Conservation (phyloP, 2,113 vertebrate species). For the Phylloscopus whistleri region DNA sequence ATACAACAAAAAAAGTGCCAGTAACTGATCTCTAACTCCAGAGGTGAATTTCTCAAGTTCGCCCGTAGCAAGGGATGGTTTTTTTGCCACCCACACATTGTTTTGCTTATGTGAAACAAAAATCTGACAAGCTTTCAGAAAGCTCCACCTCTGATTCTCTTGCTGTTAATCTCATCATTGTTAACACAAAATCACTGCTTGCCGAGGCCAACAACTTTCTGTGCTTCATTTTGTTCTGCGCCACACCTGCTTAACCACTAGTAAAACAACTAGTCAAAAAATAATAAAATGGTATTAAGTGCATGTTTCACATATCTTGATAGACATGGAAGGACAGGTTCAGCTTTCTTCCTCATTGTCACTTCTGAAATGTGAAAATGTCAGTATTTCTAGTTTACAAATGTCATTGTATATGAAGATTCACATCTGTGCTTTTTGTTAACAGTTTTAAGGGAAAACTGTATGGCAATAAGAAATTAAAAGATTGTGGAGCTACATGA, state of each 20-base stretch:
- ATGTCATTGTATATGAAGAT: fast-evolving
- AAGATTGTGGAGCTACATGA: background rate
- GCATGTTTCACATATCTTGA: background rate
- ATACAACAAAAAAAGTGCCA: background rate
- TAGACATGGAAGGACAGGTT: background rate
- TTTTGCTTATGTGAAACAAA: conserved; percentile 14
- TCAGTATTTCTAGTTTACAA: background rate
- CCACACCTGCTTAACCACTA: conserved; percentile 10
- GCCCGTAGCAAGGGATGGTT: conserved; percentile 8
- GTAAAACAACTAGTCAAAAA: conserved; percentile 4
- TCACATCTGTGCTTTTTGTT: background rate
- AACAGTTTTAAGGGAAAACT: background rate
- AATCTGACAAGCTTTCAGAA: conserved; percentile 40
- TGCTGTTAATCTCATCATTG: background rate
- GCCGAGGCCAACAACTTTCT: background rate
- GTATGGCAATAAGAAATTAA: background rate
- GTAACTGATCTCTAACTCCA: background rate
- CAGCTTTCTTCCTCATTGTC: background rate
- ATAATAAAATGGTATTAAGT: background rate
- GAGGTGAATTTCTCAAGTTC: conserved; percentile 27
- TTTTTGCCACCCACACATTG: conserved; percentile 21
- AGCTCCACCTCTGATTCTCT: conserved; percentile 11
- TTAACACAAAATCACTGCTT: conserved; percentile 4
- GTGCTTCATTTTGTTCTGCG: background rate
- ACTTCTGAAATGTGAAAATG: background rate